Evolutionary conservation across 2,888 invertebrate species (phyloP).

Genomic region (Euproctis similis): DNA sequence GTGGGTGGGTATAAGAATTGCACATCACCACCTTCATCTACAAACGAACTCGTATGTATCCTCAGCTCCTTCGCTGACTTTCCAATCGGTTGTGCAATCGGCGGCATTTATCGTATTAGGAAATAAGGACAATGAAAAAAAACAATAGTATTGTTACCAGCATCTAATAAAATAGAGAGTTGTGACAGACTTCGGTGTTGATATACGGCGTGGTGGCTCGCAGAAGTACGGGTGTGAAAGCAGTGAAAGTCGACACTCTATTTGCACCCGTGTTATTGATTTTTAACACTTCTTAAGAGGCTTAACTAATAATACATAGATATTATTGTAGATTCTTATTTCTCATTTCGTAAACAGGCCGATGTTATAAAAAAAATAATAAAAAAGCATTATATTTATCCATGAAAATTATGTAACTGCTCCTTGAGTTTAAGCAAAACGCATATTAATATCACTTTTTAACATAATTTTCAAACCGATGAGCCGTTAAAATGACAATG

Average conservation of each 20-base stretch:
- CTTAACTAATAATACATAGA: constrained; percentile 17
- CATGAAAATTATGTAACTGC: no score
- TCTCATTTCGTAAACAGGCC: neutral
- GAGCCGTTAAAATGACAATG: no score
- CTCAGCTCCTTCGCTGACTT: constrained; percentile 52
- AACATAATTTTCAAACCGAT: no score
- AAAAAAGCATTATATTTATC: no score
- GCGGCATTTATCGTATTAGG: constrained; percentile 41
- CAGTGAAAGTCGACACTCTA: constrained; percentile 58
- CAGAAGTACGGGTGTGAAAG: constrained; percentile 62
- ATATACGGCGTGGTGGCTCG: constrained; percentile 38
- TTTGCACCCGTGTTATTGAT: constrained; percentile 33
- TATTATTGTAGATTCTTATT: neutral
- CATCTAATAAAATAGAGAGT: constrained; percentile 70
- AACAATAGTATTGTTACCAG: constrained; percentile 56
- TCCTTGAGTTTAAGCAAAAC: no score
- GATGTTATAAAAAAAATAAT: no score
- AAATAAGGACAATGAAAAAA: constrained; percentile 60
- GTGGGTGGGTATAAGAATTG: constrained; percentile 56
- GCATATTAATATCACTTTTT: no score
- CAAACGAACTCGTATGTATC: constrained; percentile 48
- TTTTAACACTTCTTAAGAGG: constrained; percentile 39
- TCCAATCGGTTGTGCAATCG: constrained; percentile 64
- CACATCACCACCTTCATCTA: constrained; percentile 61
- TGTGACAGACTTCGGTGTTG: constrained; percentile 29